Evolutionary conservation across 2,888 invertebrate genomes (phyloP).

Genomic region (Osedax fenrisi): DNA sequence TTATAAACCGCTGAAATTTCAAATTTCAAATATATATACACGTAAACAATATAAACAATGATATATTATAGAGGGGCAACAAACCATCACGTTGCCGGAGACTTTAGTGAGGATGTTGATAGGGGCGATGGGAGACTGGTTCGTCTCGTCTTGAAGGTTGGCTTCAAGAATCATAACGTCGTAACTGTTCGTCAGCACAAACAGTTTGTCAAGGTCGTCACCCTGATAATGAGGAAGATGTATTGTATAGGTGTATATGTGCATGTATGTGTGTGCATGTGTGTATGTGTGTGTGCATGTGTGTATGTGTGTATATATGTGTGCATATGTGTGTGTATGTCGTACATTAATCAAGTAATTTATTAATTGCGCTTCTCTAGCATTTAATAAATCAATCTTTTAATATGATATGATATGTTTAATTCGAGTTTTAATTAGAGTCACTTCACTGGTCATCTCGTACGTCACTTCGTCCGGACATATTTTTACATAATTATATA

Average conservation of each 20-base stretch:
- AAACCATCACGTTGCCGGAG: conserved; percentile 78
- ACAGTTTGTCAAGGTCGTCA: conserved; percentile 78
- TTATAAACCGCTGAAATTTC: too few species aligned
- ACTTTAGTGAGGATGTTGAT: conserved; percentile 86
- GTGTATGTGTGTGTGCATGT: too few species aligned
- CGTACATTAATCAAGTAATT: not conserved
- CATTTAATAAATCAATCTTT: not conserved
- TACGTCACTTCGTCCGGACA: too few species aligned
- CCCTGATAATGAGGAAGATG: conserved; percentile 57
- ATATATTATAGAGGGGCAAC: conserved; percentile 23
- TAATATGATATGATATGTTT: not conserved
- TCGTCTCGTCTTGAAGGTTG: conserved; percentile 57
- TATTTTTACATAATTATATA: too few species aligned
- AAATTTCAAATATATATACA: too few species aligned
- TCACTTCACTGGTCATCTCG: too few species aligned
- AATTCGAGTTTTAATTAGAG: too few species aligned
- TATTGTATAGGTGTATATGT: not conserved
- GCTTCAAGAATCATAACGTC: conserved; percentile 88
- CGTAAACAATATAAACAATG: too few species aligned
- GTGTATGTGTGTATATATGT: too few species aligned
- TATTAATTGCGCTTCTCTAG: not conserved
- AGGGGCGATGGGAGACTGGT: conserved; percentile 53
- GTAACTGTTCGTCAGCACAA: conserved; percentile 81
- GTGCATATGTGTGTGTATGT: too few species aligned
- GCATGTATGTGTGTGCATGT: not conserved